Evolutionary conservation across 2,113 vertebrate species (phyloP), one percentile per base, ranked within the genome.

Genomic region (Saccopteryx bilineata): DNA sequence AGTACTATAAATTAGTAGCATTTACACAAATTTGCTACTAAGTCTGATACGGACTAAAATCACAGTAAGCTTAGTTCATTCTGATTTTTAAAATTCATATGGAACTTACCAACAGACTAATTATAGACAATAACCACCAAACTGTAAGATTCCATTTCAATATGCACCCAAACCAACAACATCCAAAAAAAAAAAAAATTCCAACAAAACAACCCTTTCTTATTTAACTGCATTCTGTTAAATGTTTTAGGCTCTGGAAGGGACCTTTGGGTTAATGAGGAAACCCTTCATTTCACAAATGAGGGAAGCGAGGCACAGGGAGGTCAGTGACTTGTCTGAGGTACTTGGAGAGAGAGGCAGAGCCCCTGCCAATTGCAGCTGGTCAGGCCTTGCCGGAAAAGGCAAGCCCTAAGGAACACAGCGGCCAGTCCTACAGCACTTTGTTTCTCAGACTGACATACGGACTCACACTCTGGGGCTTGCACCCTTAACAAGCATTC

Each of bases 291-390:
- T 81, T 72, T 76, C 85, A 69, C 56, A 76, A 72, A 31, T 11
- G 74, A 95, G 74, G 87, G 33, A 56, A 28, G 7, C 11, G 94
- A 97, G 95, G 95, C 96, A 91, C 81, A 50, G 58, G 50, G 52
- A 88, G 58, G 81, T 80, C 95, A 88, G 7, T 39, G 74, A 78
- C 76, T 74, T 84, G 9, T 66, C 75, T 48, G 94, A 97, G 92
- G 90, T 96, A 60, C 94, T 69, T 61, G 74, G 83, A 91, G 33
- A 94, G 23, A 50, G 66, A 76, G 94, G 90, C 48, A 90, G 83
- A 79, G 19, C 19, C 46, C 48, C 71, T n/a, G 79, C 60, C 48
- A 54, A 23, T 48, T 23, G 39, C 33, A 60, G 76, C n/a, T 28
- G 69, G 28, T 39, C 21, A 2, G n/a, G 46, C 24, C 28, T n/a